These are phyloP conservation scores for Dromococcyx pavoninus DNA, from an alignment of 2,797 vertebrate genomes.

Conservation along the genomic window DNA sequence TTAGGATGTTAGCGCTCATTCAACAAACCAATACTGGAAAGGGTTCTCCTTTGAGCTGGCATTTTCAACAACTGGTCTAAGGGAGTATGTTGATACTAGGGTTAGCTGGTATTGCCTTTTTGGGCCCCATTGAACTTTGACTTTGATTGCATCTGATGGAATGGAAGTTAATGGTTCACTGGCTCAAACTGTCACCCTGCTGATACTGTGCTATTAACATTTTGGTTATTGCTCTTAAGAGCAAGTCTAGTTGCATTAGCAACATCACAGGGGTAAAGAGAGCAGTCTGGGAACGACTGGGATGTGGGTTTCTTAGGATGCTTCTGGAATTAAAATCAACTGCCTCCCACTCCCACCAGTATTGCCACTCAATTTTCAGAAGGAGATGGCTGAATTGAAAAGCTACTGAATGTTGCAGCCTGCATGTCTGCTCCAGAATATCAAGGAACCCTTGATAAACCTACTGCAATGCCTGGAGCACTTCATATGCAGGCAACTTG, in stretches of 20 bases:
- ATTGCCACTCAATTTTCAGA: not conserved
- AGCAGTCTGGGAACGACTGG: not conserved
- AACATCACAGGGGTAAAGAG: not conserved
- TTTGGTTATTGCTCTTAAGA: not conserved
- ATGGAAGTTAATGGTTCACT: not conserved
- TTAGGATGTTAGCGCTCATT: not conserved
- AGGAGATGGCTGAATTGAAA: not conserved
- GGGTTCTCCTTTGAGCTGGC: not conserved
- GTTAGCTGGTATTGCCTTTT: not conserved
- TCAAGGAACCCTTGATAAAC: conserved; percentile 69
- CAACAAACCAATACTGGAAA: not conserved
- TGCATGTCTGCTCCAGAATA: conserved; percentile 40
- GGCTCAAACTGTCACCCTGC: not conserved
- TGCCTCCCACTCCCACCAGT: not conserved
- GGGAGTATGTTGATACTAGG: not conserved
- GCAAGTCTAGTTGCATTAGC: not conserved
- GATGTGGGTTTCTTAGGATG: not conserved
- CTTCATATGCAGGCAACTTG: conserved; percentile 63
- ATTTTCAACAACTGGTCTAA: not conserved
- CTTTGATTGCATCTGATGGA: not conserved
- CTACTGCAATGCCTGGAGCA: conserved; percentile 51
- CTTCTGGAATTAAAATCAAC: not conserved
- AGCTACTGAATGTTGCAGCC: not conserved
- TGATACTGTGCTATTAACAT: not conserved
- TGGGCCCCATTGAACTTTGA: not conserved